Evolutionary conservation across 2,888 invertebrate genomes (phyloP).

Genomic region (Agrochola macilenta): DNA sequence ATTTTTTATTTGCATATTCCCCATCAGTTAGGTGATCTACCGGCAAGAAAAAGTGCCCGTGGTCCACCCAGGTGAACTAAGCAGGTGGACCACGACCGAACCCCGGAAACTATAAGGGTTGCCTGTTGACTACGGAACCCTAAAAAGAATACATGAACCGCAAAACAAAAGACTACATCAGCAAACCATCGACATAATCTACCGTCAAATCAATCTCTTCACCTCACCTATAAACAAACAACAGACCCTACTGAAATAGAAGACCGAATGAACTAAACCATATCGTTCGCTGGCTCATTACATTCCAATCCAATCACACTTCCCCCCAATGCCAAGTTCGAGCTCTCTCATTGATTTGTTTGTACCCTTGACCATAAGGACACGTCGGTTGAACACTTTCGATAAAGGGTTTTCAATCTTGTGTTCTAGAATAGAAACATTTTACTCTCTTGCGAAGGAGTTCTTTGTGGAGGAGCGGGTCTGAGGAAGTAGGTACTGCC

Average conservation of each 20-base stretch:
- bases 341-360: constrained; percentile 85
- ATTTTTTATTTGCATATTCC: too few relatives aligned
- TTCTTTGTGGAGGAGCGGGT: background rate
- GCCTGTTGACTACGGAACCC: too few relatives aligned
- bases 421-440: constrained; percentile 2
- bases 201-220: constrained; percentile 50
- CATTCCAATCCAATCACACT: constrained; percentile 83
- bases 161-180: constrained; percentile 10
- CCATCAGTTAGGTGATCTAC: too few relatives aligned
- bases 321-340: constrained; percentile 86
- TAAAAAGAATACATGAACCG: background rate
- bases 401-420: constrained; percentile 44
- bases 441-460: background rate
- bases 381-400: constrained; percentile 26
- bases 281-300: constrained; percentile 74
- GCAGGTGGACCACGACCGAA: too few relatives aligned
- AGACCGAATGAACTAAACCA: constrained; percentile 60
- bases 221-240: constrained; percentile 48
- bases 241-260: constrained; percentile 46
- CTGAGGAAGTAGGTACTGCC: background rate
- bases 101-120: too few relatives aligned
- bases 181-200: constrained; percentile 14
- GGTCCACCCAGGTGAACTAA: too few relatives aligned
- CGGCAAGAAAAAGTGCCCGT: too few relatives aligned
- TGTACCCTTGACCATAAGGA: constrained; percentile 78